Evolutionary conservation across 2,113 vertebrate species (phyloP).

Genomic region (Sander lucioperca): DNA sequence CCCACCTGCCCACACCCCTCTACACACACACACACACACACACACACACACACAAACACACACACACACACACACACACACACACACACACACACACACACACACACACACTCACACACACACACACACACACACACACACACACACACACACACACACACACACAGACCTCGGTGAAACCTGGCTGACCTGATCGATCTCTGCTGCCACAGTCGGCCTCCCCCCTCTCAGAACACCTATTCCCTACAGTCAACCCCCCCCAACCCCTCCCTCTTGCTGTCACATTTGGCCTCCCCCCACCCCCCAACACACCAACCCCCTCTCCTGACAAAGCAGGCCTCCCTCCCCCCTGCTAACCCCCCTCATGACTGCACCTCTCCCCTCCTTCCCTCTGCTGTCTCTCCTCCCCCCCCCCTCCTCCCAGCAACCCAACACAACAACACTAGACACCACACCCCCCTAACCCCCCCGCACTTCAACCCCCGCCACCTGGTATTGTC

Average conservation of each 20-base stretch:
- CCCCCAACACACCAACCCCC: constrained; percentile 34
- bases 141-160: too few species aligned
- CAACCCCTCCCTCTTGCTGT: constrained; percentile 44
- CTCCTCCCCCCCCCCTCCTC: not conserved
- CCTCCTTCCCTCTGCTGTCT: constrained; percentile 30
- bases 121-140: too few species aligned
- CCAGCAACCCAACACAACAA: constrained; percentile 22
- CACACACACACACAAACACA: too few species aligned
- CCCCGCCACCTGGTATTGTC: constrained; percentile 66
- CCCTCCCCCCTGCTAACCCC: not conserved
- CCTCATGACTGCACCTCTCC: constrained; percentile 6
- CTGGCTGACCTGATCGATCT: constrained; percentile 55
- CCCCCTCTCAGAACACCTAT: constrained; percentile 41
- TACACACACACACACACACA: too few species aligned
- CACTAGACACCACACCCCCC: not conserved
- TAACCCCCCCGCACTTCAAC: not conserved
- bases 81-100: too few species aligned
- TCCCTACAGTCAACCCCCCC: constrained; percentile 30
- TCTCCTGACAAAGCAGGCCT: constrained; percentile 59
- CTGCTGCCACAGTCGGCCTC: constrained; percentile 52
- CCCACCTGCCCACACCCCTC: too few species aligned
- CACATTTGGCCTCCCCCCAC: constrained; percentile 50
- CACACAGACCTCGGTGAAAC: constrained; percentile 37
- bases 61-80: too few species aligned
- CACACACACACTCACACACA: too few species aligned